These are phyloP conservation scores for Adineta ricciae DNA, from an alignment of 2,888 invertebrate genomes.

Conservation along the genomic window DNA sequence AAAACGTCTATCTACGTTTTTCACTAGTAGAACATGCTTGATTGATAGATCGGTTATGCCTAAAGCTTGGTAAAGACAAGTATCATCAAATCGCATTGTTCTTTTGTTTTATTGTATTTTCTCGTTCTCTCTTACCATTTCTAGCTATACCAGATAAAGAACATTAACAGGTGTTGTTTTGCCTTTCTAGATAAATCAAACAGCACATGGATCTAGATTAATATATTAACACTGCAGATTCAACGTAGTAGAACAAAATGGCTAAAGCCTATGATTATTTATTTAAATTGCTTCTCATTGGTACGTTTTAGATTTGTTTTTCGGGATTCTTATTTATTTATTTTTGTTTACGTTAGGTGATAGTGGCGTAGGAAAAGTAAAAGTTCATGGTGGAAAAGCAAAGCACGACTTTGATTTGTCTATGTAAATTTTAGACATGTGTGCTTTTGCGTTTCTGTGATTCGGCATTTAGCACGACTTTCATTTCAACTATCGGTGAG, in stretches of 20 bases:
- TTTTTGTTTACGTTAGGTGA: background rate
- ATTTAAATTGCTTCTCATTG: constrained; percentile 45
- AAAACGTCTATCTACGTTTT: background rate
- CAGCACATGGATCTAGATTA: background rate
- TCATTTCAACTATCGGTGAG: constrained; percentile 48
- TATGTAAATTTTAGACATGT: constrained; percentile 39
- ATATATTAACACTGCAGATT: background rate
- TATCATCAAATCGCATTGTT: background rate
- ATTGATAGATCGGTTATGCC: background rate
- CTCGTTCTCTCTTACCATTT: background rate
- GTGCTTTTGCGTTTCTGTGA: constrained; percentile 46
- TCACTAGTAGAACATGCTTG: background rate
- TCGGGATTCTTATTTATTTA: background rate
- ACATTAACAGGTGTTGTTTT: background rate
- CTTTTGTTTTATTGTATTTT: background rate
- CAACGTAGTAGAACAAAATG: constrained; percentile 1
- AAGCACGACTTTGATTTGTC: too few relatives aligned
- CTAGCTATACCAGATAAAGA: background rate
- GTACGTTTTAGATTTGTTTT: constrained; percentile 38
- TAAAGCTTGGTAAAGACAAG: background rate
- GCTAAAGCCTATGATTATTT: constrained; percentile 40
- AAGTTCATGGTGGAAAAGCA: too few relatives aligned
- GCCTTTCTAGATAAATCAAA: background rate
- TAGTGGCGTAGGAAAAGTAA: constrained; percentile 1
- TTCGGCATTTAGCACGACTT: constrained; percentile 47